Base-by-base conservation (phyloP, 2,888 invertebrate species). In the Graphium colonna region DNA sequence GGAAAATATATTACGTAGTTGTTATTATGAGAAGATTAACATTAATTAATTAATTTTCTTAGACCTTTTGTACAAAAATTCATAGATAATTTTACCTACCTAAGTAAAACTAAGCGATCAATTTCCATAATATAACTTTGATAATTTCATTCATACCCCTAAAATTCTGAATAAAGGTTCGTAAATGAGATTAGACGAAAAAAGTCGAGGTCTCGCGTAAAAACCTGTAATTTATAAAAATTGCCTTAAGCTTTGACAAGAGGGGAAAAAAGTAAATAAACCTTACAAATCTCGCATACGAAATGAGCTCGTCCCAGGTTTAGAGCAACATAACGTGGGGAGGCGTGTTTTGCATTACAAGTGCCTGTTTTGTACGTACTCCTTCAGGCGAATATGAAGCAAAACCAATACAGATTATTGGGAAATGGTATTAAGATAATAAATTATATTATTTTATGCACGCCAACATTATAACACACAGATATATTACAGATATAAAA, bases 221-320 rank as follows among this genome's bases (percentile, higher is more conserved):
- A 51, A 52, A 46, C 46, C 45, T 18, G 40, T 46, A 52, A 52
- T 52, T 46, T 42, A 26, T 42, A 33, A 41, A 36, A 47, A 44
- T 36, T 31, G 10, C 36, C 42, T 36, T 28, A 47, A 38, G 21
- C 47, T 52, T 40, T 47, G 52, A 52, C 42, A 47, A 42, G 36
- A 36, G 39, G 46, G 47, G 38, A 41, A 46, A 45, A 47, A 42
- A 18, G 64, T 67, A 71, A 65, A 64, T 63, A 65, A 68, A 69
- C 62, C 61, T 64, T 59, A 67, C 68, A 67, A 59, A 67, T 64
- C 63, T 63, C 65, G 74, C 68, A 73, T 75, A 73, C 70, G 63
- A 72, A 75, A 71, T 56, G 62, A 58, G 60, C 62, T 61, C 55
- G 58, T 62, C 58, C 57, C 49, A 45, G 42, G 55, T 58, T 57